Conservation (phyloP, 35 echinoderm and acorn worm species). For the Hemicentrotus pulcherrimus region DNA sequence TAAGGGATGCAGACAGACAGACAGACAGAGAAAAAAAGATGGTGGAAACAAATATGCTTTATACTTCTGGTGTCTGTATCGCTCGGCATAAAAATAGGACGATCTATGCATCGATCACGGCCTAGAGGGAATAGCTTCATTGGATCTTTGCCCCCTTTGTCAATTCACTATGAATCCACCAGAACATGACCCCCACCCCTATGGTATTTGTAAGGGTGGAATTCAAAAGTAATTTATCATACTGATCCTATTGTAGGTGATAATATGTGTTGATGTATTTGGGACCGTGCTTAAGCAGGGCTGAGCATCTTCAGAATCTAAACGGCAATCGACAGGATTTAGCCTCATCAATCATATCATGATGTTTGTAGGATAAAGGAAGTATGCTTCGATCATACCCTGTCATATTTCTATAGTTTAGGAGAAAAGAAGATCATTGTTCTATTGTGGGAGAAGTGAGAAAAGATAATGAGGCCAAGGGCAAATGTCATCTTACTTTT, state of each 20-base stretch:
- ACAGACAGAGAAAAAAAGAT: not conserved
- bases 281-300: not conserved
- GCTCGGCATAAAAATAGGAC: not conserved
- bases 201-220: not conserved
- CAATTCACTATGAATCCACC: not conserved
- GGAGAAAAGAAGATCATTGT: not conserved
- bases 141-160: not conserved
- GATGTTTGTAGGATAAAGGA: not conserved
- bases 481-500: not conserved
- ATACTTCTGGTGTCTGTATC: not conserved
- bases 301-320: not conserved
- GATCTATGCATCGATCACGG: not conserved
- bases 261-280: conserved; percentile 1
- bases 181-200: conserved; percentile 7
- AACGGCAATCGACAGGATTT: conserved; percentile 14
- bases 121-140: not conserved
- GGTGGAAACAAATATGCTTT: not conserved
- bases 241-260: not conserved
- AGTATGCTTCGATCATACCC: conserved; percentile 1
- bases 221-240: conserved; percentile 41
- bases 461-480: not conserved
- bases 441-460: not conserved
- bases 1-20: not conserved
- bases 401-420: not conserved
- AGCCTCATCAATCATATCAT: conserved; percentile 19